Percentiles rank a stretch among this genome's conserved stretches.
Conservation (phyloP, 2,888 invertebrate genomes). For the Cephus rjabovi region DNA sequence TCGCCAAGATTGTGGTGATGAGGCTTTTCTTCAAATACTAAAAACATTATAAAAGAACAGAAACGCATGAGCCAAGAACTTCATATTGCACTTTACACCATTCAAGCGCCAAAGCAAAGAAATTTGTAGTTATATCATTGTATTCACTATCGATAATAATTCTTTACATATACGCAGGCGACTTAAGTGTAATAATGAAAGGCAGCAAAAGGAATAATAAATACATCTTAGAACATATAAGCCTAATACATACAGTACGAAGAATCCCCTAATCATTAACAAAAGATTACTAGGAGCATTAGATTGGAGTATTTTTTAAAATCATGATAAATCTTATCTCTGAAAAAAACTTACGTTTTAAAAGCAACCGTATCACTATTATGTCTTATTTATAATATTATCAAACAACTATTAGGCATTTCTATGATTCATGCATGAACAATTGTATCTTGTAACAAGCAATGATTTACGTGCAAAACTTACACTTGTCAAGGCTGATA, state of each 20-base stretch:
- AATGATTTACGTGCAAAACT: conserved; percentile 52
- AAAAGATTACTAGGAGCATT: not conserved
- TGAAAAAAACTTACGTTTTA: not conserved
- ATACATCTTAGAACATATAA: not conserved
- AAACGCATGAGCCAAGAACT: conserved; percentile 11
- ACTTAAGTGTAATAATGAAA: not conserved
- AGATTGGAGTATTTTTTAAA: not conserved
- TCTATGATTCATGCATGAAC: not conserved
- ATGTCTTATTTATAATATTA: not conserved
- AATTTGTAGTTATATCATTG: not conserved
- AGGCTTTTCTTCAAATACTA: conserved; percentile 83
- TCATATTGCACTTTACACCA: not conserved
- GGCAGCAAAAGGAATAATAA: no score
- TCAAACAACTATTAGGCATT: not conserved
- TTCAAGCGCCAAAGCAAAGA: not conserved
- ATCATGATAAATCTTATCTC: no score
- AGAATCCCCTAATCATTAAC: not conserved
- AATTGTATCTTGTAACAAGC: not conserved
- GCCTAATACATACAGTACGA: not conserved
- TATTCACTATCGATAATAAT: not conserved
- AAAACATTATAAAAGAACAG: conserved; percentile 36
- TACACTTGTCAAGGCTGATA: conserved; percentile 87
- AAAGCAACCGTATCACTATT: not conserved
- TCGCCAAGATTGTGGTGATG: conserved; percentile 59
- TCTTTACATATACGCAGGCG: not conserved